Conservation (phyloP, 2,113 vertebrate genomes). For the Leuciscus idus region DNA sequence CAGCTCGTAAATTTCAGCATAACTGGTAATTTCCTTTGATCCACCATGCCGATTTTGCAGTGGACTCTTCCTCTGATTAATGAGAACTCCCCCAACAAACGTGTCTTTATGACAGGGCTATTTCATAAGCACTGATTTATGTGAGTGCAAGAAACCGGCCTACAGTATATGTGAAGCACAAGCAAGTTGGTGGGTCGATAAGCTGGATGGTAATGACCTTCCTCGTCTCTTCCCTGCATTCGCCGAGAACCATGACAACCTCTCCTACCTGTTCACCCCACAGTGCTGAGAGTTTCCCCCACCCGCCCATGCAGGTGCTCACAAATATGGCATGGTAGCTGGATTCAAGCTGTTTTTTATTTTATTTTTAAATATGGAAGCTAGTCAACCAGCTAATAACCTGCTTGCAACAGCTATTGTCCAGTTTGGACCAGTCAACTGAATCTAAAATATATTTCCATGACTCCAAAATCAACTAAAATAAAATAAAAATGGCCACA, state of each 20-base stretch:
- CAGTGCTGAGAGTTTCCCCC: not conserved
- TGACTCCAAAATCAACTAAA: not conserved
- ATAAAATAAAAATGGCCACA: not conserved
- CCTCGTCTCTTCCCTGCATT: not conserved
- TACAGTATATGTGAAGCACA: conserved; percentile 2
- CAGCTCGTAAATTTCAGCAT: conserved; percentile 20
- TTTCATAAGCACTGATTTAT: conserved; percentile 25
- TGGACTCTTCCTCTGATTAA: conserved; percentile 18
- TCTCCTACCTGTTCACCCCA: not conserved
- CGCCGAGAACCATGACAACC: not conserved
- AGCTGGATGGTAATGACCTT: conserved; percentile 22
- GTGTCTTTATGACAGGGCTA: conserved; percentile 15
- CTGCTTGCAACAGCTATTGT: not conserved
- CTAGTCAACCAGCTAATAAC: not conserved
- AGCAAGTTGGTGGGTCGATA: conserved; percentile 26
- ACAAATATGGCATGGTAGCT: not conserved
- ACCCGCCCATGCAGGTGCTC: not conserved
- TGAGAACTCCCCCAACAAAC: conserved; percentile 11
- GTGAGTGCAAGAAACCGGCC: not conserved
- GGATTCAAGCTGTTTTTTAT: not conserved
- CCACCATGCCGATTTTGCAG: conserved; percentile 17
- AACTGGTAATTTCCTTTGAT: conserved; percentile 45
- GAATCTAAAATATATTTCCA: not conserved
- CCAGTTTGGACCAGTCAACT: not conserved
- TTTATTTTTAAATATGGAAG: not conserved